A percentile compares a stretch with the other conserved stretches of the same genome.
phyloP scores from a whole-genome alignment of 2,113 vertebrate species.

The Synodontis membranacea region DNA sequence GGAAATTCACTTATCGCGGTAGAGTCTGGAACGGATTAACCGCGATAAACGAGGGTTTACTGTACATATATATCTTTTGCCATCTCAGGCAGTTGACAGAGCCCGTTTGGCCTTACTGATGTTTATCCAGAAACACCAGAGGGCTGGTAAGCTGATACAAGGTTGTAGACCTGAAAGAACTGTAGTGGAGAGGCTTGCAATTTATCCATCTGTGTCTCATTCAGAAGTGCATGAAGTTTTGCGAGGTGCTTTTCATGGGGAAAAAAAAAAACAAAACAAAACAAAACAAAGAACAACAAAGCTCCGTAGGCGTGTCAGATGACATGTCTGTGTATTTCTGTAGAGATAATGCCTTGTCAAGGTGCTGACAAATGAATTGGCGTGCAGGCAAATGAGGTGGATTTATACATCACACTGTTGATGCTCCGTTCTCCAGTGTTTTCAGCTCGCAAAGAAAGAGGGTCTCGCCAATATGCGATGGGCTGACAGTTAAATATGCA shows the following conservation, averaged over 20 bases:
- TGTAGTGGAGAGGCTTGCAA: conserved; percentile 32
- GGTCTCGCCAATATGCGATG: background rate
- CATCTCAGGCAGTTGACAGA: conserved; percentile 44
- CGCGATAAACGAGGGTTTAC: no score
- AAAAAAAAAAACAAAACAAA: no score
- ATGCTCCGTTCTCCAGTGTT: conserved; percentile 38
- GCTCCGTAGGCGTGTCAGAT: conserved; percentile 32
- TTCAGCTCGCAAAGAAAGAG: conserved; percentile 6
- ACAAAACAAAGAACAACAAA: conserved; percentile 46
- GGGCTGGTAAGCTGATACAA: conserved; percentile 22
- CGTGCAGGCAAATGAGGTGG: conserved; percentile 42
- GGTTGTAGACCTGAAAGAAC: conserved; percentile 44
- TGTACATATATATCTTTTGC: conserved; percentile 47
- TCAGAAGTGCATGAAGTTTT: conserved; percentile 41
- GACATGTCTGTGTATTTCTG: conserved; percentile 36
- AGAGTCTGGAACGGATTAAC: no score
- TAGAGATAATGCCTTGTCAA: conserved; percentile 54
- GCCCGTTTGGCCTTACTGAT: conserved; percentile 46
- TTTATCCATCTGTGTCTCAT: conserved; percentile 33
- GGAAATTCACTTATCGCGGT: no score
- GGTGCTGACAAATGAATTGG: conserved; percentile 56
- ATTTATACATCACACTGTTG: conserved; percentile 52
- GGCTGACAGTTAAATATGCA: conserved; percentile 18
- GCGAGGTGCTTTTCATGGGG: conserved; percentile 10
- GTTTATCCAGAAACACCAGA: conserved; percentile 50